Percentiles rank a stretch among this genome's conserved stretches.
These are phyloP conservation scores for Nesometra sesokonis DNA, from an alignment of 35 echinoderm and acorn worm genomes.

Conservation along the genomic window DNA sequence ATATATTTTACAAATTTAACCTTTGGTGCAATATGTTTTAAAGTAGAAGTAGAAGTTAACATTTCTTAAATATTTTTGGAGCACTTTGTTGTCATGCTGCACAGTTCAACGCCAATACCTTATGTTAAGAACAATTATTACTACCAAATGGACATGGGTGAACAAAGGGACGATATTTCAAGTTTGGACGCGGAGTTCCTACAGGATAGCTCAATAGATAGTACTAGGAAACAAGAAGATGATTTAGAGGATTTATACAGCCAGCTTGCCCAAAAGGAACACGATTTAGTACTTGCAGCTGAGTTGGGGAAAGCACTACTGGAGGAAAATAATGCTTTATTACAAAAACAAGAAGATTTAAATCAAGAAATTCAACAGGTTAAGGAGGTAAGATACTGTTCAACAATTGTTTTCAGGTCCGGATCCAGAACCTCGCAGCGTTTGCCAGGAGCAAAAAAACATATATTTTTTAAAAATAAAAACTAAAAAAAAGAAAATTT, in stretches of 20 bases:
- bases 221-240: conserved; percentile 2
- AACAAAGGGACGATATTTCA: not conserved
- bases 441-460: too few species aligned
- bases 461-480: too few species aligned
- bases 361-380: not conserved
- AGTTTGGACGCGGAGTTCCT: not conserved
- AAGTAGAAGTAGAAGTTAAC: too few species aligned
- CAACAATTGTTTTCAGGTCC: too few species aligned
- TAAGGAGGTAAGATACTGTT: not conserved
- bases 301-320: conserved; percentile 39
- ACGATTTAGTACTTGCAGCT: conserved; percentile 30
- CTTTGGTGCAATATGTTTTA: too few species aligned
- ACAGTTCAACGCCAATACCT: not conserved
- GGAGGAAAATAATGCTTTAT: conserved; percentile 31
- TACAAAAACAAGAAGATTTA: conserved; percentile 24
- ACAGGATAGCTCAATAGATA: not conserved
- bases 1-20: too few species aligned
- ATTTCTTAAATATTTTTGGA: too few species aligned
- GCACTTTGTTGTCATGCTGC: not conserved
- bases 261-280: conserved; percentile 43
- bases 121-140: not conserved
- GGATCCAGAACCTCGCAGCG: too few species aligned
- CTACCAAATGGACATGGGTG: not conserved
- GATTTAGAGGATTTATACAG: conserved; percentile 17
- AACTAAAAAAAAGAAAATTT: too few species aligned